A percentile compares a stretch with the other conserved stretches of the same genome.
These are phyloP conservation scores for Acromyrmex heyeri DNA, from an alignment of 1,140 invertebrate species.

Conservation along the genomic window DNA sequence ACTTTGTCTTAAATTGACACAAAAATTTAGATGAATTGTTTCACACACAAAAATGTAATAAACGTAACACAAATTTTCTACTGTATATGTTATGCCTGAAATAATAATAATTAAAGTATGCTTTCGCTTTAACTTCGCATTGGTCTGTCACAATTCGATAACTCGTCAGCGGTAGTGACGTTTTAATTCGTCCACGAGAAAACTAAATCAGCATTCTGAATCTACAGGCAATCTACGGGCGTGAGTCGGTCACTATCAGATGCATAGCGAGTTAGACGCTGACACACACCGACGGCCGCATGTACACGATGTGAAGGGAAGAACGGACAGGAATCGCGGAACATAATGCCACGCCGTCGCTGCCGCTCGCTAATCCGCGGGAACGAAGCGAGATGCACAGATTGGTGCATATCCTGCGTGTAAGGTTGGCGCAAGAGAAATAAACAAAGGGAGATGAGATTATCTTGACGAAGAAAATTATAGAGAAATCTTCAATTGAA, in stretches of 20 bases:
- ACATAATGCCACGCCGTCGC: not conserved
- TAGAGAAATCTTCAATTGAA: constrained; percentile 58
- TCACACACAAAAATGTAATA: too few relatives aligned
- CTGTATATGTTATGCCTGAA: not conserved
- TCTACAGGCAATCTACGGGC: constrained; percentile 46
- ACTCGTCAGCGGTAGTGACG: constrained; percentile 21
- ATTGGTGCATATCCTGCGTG: constrained; percentile 66
- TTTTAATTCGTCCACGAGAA: constrained; percentile 44
- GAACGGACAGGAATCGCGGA: constrained; percentile 51
- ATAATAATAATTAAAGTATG: not conserved
- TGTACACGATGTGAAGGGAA: constrained; percentile 17
- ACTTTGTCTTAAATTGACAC: too few relatives aligned
- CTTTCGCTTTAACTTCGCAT: not conserved
- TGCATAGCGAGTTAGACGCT: constrained; percentile 24
- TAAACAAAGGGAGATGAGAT: constrained; percentile 45
- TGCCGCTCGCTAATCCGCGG: constrained; percentile 77
- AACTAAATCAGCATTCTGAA: constrained; percentile 14
- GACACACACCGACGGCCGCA: not conserved
- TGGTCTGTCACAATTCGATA: not conserved
- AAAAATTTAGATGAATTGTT: too few relatives aligned
- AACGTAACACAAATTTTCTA: too few relatives aligned
- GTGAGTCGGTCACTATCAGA: constrained; percentile 62
- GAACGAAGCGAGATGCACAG: constrained; percentile 72
- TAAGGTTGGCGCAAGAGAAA: constrained; percentile 55
- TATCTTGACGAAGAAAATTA: constrained; percentile 49